Conservation (phyloP, 2,113 vertebrate species). For the Macaca fascicularis region T2T-MFA8v1.1 NC_088381.1:28949001-28949500, state of each 20-base stretch:
- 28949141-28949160: too few species aligned
- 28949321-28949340: not conserved
- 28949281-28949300: not conserved
- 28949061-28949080: too few species aligned
- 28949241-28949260: not conserved
- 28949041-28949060: too few species aligned
- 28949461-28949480: not conserved
- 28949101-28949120: too few species aligned
- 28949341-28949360: not conserved
- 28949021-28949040: too few species aligned
- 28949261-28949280: not conserved
- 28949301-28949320: not conserved
- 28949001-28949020: too few species aligned
- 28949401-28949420: not conserved
- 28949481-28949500: not conserved
- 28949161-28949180: too few species aligned
- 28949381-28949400: not conserved
- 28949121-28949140: too few species aligned
- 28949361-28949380: not conserved
- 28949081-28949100: too few species aligned
- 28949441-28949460: not conserved
- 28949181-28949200: too few species aligned
- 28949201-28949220: too few species aligned
- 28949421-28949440: not conserved
- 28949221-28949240: not conserved